Conservation (phyloP, 1,140 invertebrate genomes). For the Musca domestica region DNA sequence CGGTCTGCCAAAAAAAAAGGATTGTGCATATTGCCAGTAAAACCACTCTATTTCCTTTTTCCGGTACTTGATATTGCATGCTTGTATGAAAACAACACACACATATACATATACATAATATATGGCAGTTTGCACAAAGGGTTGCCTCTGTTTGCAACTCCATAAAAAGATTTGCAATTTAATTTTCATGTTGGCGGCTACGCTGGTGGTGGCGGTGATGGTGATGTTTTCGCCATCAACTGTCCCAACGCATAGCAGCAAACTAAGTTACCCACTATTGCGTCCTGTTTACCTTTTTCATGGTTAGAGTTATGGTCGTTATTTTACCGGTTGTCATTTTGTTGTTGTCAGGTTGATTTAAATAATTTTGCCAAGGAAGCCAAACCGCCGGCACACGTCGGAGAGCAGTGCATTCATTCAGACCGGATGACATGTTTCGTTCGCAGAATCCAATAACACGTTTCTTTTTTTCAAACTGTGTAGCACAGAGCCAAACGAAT, state of each 20-base stretch:
- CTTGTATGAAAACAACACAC: not conserved
- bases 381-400: too few relatives aligned
- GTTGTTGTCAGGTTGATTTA: not conserved
- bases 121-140: not conserved
- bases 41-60: constrained; percentile 17
- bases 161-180: not conserved
- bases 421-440: too few relatives aligned
- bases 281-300: not conserved
- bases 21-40: not conserved
- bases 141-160: too few relatives aligned
- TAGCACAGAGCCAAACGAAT: not conserved
- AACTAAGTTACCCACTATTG: not conserved
- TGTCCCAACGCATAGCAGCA: not conserved
- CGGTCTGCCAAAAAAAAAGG: not conserved
- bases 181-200: not conserved
- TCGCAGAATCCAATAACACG: too few relatives aligned
- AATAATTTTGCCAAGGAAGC: not conserved
- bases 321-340: constrained; percentile 1
- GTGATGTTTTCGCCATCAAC: not conserved
- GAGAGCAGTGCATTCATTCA: too few relatives aligned
- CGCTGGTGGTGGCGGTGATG: not conserved
- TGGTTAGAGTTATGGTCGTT: too few relatives aligned
- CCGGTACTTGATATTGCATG: not conserved
- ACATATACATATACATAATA: not conserved
- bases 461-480: too few relatives aligned